phyloP scores from a whole-genome alignment of 2,113 vertebrate species.

The Erythrolamprus reginae region DNA sequence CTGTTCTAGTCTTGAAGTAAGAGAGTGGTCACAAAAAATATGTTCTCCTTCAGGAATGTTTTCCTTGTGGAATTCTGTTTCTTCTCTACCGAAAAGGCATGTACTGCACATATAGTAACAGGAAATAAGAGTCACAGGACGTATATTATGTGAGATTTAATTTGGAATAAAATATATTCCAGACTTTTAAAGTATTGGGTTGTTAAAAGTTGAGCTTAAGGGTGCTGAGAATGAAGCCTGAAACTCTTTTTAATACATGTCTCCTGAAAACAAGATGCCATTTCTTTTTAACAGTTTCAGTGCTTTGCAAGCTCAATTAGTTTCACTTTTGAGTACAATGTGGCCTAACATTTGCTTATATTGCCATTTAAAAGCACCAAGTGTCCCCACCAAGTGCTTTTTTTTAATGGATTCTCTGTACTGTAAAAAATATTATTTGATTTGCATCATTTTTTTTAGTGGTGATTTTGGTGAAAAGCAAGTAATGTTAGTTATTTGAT shows the following conservation, averaged over 20 bases:
- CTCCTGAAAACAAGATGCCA: constrained; percentile 27
- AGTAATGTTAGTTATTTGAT: background rate
- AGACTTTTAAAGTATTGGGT: constrained; percentile 27
- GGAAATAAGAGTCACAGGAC: constrained; percentile 51
- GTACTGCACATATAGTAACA: constrained; percentile 39
- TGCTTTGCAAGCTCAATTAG: constrained; percentile 23
- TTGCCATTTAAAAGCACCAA: too few species aligned
- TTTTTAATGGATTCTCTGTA: constrained; percentile 26
- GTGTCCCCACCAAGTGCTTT: background rate
- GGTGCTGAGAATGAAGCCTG: constrained; percentile 44
- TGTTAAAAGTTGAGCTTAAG: constrained; percentile 44
- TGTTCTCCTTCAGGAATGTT: constrained; percentile 57
- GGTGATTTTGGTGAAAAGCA: background rate
- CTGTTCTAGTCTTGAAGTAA: constrained; percentile 50
- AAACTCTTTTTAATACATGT: constrained; percentile 21
- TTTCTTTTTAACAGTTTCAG: constrained; percentile 30
- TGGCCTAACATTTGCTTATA: constrained; percentile 18
- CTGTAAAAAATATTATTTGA: background rate
- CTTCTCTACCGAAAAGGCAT: constrained; percentile 51
- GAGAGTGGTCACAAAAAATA: constrained; percentile 65
- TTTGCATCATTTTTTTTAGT: background rate
- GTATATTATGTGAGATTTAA: constrained; percentile 45
- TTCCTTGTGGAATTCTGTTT: constrained; percentile 54
- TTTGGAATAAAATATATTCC: constrained; percentile 46
- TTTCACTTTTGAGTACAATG: constrained; percentile 8